A percentile compares a stretch with the other conserved stretches of the same genome.
Evolutionary conservation across 2,113 vertebrate species (phyloP).

Genomic region (Muntiacus reevesi): DNA sequence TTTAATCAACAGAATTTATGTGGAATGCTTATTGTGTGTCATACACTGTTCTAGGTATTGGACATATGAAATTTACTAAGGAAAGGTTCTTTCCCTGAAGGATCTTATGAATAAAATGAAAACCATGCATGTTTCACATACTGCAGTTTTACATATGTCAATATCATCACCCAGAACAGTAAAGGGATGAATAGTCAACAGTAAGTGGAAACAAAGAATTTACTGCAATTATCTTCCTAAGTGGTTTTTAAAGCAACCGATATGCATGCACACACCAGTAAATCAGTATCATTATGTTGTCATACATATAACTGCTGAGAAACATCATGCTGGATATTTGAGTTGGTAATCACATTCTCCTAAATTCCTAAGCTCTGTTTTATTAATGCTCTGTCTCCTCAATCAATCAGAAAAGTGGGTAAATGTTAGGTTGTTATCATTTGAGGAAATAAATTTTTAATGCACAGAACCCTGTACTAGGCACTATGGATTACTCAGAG

Average conservation of each 20-base stretch:
- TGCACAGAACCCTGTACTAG: not conserved
- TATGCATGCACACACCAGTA: not conserved
- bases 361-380: not conserved
- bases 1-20: conserved; percentile 5
- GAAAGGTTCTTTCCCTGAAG: not conserved
- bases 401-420: not conserved
- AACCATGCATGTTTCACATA: not conserved
- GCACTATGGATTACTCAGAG: not conserved
- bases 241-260: not conserved
- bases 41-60: not conserved
- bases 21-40: not conserved
- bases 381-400: not conserved
- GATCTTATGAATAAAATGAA: not conserved
- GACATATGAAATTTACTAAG: not conserved
- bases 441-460: not conserved
- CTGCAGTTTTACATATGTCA: not conserved
- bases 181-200: not conserved
- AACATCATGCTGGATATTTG: not conserved
- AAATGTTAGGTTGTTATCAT: not conserved
- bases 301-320: not conserved
- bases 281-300: not conserved
- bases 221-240: not conserved
- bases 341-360: not conserved
- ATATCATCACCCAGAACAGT: not conserved
- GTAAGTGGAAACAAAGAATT: not conserved